Percentiles rank a stretch among this genome's conserved stretches.
phyloP scores from a whole-genome alignment of 30 jellyfish, hydroid and myxozoan genomes.

The Nemopilema nomurai region DNA sequence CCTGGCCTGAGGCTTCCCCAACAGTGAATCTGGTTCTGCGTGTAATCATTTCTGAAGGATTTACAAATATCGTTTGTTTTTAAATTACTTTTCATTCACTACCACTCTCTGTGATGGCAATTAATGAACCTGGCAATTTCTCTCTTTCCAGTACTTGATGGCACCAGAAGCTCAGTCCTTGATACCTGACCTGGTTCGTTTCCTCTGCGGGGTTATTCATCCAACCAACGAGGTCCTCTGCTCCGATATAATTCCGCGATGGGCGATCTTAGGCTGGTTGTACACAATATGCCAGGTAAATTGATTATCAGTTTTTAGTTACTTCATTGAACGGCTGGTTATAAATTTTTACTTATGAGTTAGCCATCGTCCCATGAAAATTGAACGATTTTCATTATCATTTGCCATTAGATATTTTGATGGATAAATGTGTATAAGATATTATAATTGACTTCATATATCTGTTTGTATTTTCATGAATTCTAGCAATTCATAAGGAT shows the following conservation, averaged over 20 bases:
- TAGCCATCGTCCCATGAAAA: too few species aligned
- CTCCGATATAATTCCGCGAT: conserved; percentile 94
- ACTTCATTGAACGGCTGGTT: background rate
- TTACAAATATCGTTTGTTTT: too few species aligned
- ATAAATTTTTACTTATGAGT: too few species aligned
- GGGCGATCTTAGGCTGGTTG: conserved; percentile 99
- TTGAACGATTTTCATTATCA: too few species aligned
- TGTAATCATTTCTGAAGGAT: too few species aligned
- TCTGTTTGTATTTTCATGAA: too few species aligned
- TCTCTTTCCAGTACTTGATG: conserved; percentile 61
- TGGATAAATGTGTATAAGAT: too few species aligned
- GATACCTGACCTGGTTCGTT: conserved; percentile 95
- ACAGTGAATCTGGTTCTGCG: too few species aligned
- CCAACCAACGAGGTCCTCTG: conserved; percentile 97
- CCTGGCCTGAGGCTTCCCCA: too few species aligned
- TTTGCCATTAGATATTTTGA: too few species aligned
- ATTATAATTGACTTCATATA: too few species aligned
- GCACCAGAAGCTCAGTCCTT: conserved; percentile 92
- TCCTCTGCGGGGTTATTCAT: conserved; percentile 96
- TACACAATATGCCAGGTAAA: conserved; percentile 90
- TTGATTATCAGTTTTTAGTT: background rate
- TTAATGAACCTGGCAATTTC: background rate
- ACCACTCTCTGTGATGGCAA: background rate
- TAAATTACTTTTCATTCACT: background rate
- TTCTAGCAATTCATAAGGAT: too few species aligned